A percentile compares a stretch with the other conserved stretches of the same genome.
Evolutionary conservation across 2,888 invertebrate species (phyloP).

Genomic region (Linnaemya tessellans): DNA sequence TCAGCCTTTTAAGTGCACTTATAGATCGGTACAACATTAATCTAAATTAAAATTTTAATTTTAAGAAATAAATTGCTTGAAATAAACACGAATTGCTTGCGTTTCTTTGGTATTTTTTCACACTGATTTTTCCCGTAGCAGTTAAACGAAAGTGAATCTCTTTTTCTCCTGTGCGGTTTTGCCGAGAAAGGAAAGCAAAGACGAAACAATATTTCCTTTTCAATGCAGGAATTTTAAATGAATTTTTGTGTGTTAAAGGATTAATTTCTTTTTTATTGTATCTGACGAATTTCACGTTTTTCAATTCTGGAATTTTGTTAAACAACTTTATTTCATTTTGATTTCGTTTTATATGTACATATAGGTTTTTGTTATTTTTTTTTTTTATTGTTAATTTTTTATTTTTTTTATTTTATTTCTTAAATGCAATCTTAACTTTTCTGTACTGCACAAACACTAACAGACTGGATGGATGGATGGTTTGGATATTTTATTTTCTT

Average conservation of each 20-base stretch:
- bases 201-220: constrained; percentile 29
- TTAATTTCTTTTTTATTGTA: neutral
- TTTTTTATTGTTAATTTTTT: constrained; percentile 26
- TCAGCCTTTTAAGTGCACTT: constrained; percentile 83
- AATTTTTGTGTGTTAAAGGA: neutral
- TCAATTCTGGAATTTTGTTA: neutral
- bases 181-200: constrained; percentile 27
- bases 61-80: constrained; percentile 69
- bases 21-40: constrained; percentile 74
- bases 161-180: constrained; percentile 36
- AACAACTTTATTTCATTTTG: constrained; percentile 30
- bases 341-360: constrained; percentile 47
- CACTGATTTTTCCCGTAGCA: constrained; percentile 50
- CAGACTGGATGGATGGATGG: constrained; percentile 68
- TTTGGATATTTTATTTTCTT: constrained; percentile 53
- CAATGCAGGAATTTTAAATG: neutral
- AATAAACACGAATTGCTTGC: constrained; percentile 77
- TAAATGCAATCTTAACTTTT: constrained; percentile 73
- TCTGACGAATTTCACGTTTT: neutral
- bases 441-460: constrained; percentile 74
- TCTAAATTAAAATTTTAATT: constrained; percentile 49
- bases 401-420: constrained; percentile 48
- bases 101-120: constrained; percentile 48
- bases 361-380: constrained; percentile 69
- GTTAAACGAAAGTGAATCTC: constrained; percentile 64